phyloP scores from a whole-genome alignment of 2,797 vertebrate species.

The Dendrocincla tyrannina region DNA sequence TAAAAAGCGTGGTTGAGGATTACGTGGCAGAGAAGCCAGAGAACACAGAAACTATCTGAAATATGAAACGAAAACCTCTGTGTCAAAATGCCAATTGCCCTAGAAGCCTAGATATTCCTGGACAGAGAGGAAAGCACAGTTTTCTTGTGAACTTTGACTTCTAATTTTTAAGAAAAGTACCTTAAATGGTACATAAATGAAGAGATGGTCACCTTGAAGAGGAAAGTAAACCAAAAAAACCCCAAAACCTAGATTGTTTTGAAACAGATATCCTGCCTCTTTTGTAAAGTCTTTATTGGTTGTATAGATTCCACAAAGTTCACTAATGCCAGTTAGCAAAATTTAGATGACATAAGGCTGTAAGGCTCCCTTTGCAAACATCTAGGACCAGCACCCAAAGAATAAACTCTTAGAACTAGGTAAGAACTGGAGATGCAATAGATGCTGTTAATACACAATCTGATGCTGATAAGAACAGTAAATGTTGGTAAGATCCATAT shows the following conservation, averaged over 20 bases:
- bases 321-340: background rate
- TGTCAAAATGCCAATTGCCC: background rate
- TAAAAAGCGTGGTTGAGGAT: background rate
- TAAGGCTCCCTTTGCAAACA: too few relatives aligned
- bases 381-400: too few relatives aligned
- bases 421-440: too few relatives aligned
- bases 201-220: background rate
- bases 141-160: background rate
- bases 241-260: background rate
- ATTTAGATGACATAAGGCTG: background rate
- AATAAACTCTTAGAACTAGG: too few relatives aligned
- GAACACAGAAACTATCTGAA: background rate
- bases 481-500: background rate
- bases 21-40: background rate
- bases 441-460: too few relatives aligned
- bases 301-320: background rate
- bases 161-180: background rate
- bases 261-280: background rate
- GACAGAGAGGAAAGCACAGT: background rate
- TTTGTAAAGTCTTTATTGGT: background rate
- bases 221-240: background rate
- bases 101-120: background rate
- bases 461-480: background rate
- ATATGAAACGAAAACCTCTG: background rate
- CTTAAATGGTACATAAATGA: background rate